Evolutionary conservation across 2,797 vertebrate species (phyloP), one percentile per base, ranked within the genome.

Genomic region (Myotis daubentonii): DNA sequence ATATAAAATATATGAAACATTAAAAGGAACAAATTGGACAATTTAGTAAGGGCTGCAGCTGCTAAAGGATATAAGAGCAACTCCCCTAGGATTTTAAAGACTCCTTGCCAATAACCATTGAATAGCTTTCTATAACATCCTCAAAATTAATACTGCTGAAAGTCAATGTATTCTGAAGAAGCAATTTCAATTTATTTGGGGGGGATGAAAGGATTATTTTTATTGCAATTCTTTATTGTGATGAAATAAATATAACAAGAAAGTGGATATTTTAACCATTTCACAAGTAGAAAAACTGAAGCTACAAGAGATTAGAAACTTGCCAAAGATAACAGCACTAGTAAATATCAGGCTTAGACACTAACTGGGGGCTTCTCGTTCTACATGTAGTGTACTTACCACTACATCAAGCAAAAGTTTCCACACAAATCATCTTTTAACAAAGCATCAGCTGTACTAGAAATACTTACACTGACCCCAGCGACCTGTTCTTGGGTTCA

Each of bases 381-480:
- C 36, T 65, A 57, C 0, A 16, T 20, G 25, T 2, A 28, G 3
- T 49, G 0, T 28, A 80, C 57, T 57, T 76, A 90, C 30, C 25
- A 92, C 13, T 13, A 33, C 20, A 70, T 65, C 68, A 89, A 84
- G 84, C 33, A 86, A n/a, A 81, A 78, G 36, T 87, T 90, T 87
- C 85, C 53, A 78, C 49, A 75, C 6, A 84, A 81, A 89, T 41
- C 68, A 60, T 13, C 33, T 87, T 89, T 87, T 47, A 95, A 87
- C 36, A 90, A 70, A 71, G 47, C 15, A 92, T 71, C 30, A 57
- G 78, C 78, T 89, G 49, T 91, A 93, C 89, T 30, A 95, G 71
- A 79, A 96, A 97, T 97, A 99, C 99, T 99, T 97, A 99, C 99
- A 99, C 60, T 99, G 99, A 86, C 99, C 99, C 99, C 99, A 99